Percentiles rank a stretch among this genome's conserved stretches.
These are phyloP conservation scores for Zaprionus davidi DNA, from an alignment of 1,140 invertebrate species.

Conservation along the genomic window DNA sequence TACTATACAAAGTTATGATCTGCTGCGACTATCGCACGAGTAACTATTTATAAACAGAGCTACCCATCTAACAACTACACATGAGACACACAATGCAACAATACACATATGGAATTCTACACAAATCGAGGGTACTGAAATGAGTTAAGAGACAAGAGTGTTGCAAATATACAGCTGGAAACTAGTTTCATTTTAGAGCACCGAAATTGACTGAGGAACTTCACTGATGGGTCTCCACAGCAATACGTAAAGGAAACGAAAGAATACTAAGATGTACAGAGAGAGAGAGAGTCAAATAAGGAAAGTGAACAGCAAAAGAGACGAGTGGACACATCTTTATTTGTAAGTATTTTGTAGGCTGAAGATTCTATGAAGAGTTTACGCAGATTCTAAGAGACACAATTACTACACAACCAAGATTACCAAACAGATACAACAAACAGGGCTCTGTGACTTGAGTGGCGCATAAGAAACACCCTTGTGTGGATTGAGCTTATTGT, in stretches of 20 bases:
- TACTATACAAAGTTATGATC: not conserved
- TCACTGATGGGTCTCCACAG: not conserved
- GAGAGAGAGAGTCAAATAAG: not conserved
- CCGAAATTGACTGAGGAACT: not conserved
- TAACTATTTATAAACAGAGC: constrained; percentile 26
- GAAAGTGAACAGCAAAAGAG: not conserved
- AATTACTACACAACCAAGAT: not conserved
- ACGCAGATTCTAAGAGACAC: not conserved
- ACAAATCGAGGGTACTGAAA: constrained; percentile 30
- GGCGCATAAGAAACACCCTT: not conserved
- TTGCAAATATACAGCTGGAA: not conserved
- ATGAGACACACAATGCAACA: constrained; percentile 19
- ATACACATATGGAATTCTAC: constrained; percentile 13
- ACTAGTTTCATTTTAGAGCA: not conserved
- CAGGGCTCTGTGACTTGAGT: not conserved
- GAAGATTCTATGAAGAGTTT: not conserved
- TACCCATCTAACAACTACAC: constrained; percentile 18
- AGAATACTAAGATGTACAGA: not conserved
- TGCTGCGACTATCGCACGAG: constrained; percentile 4
- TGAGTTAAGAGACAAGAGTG: not conserved
- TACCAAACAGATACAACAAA: constrained; percentile 4
- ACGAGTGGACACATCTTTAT: not conserved
- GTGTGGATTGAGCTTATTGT: not conserved
- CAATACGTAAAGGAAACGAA: not conserved
- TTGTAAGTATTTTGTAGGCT: not conserved